Conservation (phyloP, 2,888 invertebrate species). For the Agrotis clavis region DNA sequence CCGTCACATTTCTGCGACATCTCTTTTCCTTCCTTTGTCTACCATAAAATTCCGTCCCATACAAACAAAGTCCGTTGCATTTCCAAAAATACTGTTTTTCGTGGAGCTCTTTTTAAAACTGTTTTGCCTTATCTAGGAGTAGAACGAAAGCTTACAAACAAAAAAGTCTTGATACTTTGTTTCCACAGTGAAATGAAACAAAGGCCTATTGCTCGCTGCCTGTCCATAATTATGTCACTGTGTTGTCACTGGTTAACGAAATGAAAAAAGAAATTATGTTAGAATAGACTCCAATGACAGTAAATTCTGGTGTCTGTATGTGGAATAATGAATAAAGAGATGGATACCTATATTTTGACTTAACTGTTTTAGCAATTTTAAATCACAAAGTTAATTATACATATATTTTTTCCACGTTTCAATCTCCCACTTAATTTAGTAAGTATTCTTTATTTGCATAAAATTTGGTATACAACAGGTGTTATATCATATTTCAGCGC, state of each 20-base stretch:
- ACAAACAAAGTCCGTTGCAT: slow-evolving; percentile 27
- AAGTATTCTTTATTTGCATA: too few relatives aligned
- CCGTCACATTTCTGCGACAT: background rate
- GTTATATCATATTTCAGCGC: too few relatives aligned
- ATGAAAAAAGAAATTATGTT: slow-evolving; percentile 50
- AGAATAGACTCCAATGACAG: slow-evolving; percentile 27
- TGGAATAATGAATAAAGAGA: slow-evolving; percentile 1
- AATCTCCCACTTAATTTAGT: too few relatives aligned
- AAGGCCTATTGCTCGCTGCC: slow-evolving; percentile 44
- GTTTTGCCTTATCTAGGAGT: slow-evolving; percentile 31
- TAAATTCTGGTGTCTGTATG: slow-evolving; percentile 31
- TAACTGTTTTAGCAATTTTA: too few relatives aligned
- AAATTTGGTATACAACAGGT: too few relatives aligned
- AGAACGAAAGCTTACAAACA: slow-evolving; percentile 43
- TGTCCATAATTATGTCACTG: slow-evolving; percentile 58
- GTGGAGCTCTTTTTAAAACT: slow-evolving; percentile 29
- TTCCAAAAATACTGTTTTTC: slow-evolving; percentile 30
- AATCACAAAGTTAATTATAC: too few relatives aligned
- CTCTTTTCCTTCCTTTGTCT: slow-evolving; percentile 30
- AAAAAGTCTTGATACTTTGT: slow-evolving; percentile 42
- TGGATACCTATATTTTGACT: background rate
- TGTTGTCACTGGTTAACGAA: slow-evolving; percentile 48
- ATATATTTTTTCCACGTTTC: too few relatives aligned
- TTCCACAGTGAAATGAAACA: slow-evolving; percentile 43
- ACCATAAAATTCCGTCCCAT: slow-evolving; percentile 4